A percentile compares a stretch with the other conserved stretches of the same genome.
Evolutionary conservation across 2,113 vertebrate species (phyloP).

Genomic region (Corythoichthys haematopterus): DNA sequence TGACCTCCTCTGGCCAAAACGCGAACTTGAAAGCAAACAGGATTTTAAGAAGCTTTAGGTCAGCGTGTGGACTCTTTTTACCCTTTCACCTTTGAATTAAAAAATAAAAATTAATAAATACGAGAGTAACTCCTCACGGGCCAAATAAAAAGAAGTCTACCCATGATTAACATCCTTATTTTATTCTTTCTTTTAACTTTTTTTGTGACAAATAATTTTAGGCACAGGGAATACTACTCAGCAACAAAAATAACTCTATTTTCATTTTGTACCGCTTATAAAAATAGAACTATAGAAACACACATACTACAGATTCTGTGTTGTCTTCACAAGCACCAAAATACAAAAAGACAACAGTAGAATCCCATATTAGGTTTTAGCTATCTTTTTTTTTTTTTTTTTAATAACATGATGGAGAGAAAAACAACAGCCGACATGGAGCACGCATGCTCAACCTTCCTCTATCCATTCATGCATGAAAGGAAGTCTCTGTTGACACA

Average conservation of each 20-base stretch:
- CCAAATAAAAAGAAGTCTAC: neutral
- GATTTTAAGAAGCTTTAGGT: neutral
- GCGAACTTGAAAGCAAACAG: neutral
- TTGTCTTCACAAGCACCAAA: neutral
- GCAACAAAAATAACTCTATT: no score
- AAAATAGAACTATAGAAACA: neutral
- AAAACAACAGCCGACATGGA: neutral
- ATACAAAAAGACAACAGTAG: neutral
- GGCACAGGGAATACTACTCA: no score
- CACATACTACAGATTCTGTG: neutral
- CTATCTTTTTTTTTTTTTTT: neutral
- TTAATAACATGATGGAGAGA: no score
- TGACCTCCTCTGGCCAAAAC: neutral
- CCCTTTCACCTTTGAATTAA: no score
- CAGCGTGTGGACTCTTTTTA: no score
- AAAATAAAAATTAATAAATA: neutral
- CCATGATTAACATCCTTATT: neutral
- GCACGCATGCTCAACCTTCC: neutral
- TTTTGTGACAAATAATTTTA: no score
- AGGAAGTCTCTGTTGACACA: constrained; percentile 24
- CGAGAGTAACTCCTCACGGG: neutral
- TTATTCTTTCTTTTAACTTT: neutral
- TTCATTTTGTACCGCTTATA: no score
- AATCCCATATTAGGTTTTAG: neutral
- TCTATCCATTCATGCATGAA: neutral